phyloP scores from a whole-genome alignment of 1,140 invertebrate genomes.

The Drosophila pruinosa region DNA sequence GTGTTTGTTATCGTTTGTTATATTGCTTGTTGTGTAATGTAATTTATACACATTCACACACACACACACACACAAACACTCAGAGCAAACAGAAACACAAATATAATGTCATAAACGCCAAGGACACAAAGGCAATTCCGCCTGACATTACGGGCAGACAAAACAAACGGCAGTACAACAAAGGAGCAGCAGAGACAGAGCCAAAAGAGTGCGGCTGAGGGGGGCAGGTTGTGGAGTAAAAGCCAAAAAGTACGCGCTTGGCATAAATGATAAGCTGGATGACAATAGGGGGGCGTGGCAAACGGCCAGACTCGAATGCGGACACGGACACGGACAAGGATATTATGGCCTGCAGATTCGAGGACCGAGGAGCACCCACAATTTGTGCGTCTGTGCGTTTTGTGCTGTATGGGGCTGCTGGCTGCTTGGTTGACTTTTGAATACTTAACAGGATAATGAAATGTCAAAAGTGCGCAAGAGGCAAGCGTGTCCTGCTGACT shows the following conservation, averaged over 20 bases:
- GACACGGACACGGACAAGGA: not conserved
- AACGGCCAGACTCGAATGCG: slow-evolving; percentile 37
- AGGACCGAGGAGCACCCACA: slow-evolving; percentile 10
- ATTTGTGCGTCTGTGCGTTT: slow-evolving; percentile 43
- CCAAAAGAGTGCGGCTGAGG: not conserved
- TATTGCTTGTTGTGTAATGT: slow-evolving; percentile 80
- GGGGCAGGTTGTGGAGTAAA: slow-evolving; percentile 44
- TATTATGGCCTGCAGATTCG: not conserved
- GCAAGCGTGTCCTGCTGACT: slow-evolving; percentile 53
- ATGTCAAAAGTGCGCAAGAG: slow-evolving; percentile 78
- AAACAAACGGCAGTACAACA: slow-evolving; percentile 64
- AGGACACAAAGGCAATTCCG: slow-evolving; percentile 80
- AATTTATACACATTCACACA: slow-evolving; percentile 68
- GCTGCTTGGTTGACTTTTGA: slow-evolving; percentile 75
- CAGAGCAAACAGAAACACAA: slow-evolving; percentile 46
- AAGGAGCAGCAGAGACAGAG: not conserved
- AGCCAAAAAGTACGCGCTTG: slow-evolving; percentile 76
- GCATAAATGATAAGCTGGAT: slow-evolving; percentile 75
- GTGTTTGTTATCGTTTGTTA: slow-evolving; percentile 81
- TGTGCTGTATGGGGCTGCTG: slow-evolving; percentile 26
- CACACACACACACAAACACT: slow-evolving; percentile 6
- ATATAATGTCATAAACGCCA: slow-evolving; percentile 80
- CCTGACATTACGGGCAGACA: slow-evolving; percentile 73
- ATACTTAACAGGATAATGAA: slow-evolving; percentile 81
- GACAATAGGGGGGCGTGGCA: slow-evolving; percentile 26